Evolutionary conservation across 2,113 vertebrate genomes (phyloP).

Genomic region (Butorides virescens): DNA sequence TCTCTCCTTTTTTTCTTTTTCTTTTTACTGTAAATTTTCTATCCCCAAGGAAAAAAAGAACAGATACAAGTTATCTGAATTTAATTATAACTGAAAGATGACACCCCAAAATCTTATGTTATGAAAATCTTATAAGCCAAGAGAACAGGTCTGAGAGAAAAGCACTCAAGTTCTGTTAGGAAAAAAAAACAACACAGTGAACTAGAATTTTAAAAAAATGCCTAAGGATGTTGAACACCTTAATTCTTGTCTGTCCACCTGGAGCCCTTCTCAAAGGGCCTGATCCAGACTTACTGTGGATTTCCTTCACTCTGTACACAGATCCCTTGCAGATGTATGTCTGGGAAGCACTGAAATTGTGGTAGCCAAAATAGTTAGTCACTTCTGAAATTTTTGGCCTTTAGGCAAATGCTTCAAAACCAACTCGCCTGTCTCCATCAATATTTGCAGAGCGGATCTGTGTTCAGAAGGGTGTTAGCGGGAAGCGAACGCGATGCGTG

Average conservation of each 20-base stretch:
- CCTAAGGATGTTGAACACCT: background rate
- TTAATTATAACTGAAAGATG: background rate
- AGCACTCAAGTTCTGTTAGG: background rate
- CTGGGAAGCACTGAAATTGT: background rate
- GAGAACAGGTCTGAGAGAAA: background rate
- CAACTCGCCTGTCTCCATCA: background rate
- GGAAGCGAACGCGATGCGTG: background rate
- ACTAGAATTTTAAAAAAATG: background rate
- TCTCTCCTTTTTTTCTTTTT: background rate
- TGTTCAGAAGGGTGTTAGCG: background rate
- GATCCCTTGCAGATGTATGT: background rate
- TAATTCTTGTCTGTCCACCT: background rate
- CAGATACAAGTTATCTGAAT: background rate
- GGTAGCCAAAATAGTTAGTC: background rate
- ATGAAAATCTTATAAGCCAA: background rate
- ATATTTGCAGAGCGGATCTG: background rate
- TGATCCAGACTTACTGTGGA: background rate
- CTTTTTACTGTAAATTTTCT: background rate
- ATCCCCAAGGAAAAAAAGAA: background rate
- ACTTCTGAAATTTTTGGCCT: background rate
- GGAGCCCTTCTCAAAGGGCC: background rate
- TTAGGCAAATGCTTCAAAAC: slow-evolving; percentile 14
- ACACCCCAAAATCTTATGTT: background rate
- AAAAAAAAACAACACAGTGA: background rate
- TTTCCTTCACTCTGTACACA: background rate